These are phyloP conservation scores for Syrphus vitripennis DNA, from an alignment of 2,888 invertebrate genomes.

Conservation along the genomic window DNA sequence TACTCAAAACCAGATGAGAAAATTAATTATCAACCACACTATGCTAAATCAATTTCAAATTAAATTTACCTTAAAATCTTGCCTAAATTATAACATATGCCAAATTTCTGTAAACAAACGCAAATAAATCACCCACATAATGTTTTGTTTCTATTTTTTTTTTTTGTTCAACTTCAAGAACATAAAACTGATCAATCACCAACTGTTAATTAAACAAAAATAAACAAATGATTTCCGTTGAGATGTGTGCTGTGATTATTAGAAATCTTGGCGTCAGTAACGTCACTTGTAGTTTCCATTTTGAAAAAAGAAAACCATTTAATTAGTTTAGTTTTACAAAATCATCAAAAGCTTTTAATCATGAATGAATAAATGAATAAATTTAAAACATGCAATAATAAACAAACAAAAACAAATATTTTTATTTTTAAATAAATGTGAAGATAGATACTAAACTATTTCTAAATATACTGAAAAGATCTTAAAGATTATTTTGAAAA, in stretches of 20 bases:
- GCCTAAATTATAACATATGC: neutral
- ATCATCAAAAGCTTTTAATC: conserved; percentile 2
- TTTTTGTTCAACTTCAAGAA: neutral
- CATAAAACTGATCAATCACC: conserved; percentile 6
- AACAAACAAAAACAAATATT: too few species aligned
- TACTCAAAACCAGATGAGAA: neutral
- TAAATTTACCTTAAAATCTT: neutral
- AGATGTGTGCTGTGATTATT: neutral
- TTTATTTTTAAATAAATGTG: neutral
- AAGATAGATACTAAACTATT: neutral
- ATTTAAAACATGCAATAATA: neutral
- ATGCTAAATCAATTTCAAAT: neutral
- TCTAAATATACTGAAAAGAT: neutral
- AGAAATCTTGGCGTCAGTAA: neutral
- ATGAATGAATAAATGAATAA: conserved; percentile 15
- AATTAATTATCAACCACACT: neutral
- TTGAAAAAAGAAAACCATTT: neutral
- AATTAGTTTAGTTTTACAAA: neutral
- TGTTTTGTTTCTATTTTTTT: neutral
- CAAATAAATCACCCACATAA: neutral
- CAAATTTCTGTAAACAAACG: conserved; percentile 9
- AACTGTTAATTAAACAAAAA: neutral
- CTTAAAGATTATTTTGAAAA: neutral
- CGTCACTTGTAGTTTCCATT: neutral
- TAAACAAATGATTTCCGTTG: conserved; percentile 11